These are phyloP conservation scores for Operophtera brumata DNA, from an alignment of 2,888 invertebrate species.

Conservation along the genomic window DNA sequence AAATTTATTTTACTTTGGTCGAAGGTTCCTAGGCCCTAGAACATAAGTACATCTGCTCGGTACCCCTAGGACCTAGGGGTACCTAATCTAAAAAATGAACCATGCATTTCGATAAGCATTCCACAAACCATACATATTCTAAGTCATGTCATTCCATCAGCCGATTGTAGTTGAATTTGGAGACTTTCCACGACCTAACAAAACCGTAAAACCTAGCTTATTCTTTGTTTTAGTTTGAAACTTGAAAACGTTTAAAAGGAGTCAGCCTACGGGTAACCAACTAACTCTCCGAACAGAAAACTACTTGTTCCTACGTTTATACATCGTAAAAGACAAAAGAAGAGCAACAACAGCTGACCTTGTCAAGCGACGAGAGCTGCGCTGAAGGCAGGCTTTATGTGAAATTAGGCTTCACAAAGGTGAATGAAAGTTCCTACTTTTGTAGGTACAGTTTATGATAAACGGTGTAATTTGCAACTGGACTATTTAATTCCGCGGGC, in stretches of 20 bases:
- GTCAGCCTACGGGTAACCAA: slow-evolving; percentile 23
- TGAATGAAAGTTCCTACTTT: slow-evolving; percentile 17
- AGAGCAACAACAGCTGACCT: slow-evolving; percentile 34
- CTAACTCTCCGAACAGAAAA: slow-evolving; percentile 27
- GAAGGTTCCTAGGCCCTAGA: no score
- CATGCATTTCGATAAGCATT: no score
- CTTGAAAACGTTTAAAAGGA: slow-evolving; percentile 8
- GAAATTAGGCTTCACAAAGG: slow-evolving; percentile 16
- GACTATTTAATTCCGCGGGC: neutral
- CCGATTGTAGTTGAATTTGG: no score
- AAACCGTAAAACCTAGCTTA: no score
- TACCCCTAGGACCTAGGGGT: no score
- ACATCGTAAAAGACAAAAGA: slow-evolving; percentile 30
- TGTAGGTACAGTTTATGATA: slow-evolving; percentile 4
- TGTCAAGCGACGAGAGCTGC: slow-evolving; percentile 25
- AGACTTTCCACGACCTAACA: no score
- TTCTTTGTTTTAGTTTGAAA: neutral
- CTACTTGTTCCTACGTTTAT: slow-evolving; percentile 21
- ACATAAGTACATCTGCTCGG: no score
- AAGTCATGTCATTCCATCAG: no score
- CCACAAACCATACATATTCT: no score
- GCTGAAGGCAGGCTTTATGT: slow-evolving; percentile 29
- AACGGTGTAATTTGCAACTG: neutral
- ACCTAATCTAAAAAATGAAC: no score
- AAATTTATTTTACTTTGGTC: no score